These are phyloP conservation scores for Naso thynnoides DNA, from an alignment of 2,797 vertebrate species.

Conservation along the genomic window DNA sequence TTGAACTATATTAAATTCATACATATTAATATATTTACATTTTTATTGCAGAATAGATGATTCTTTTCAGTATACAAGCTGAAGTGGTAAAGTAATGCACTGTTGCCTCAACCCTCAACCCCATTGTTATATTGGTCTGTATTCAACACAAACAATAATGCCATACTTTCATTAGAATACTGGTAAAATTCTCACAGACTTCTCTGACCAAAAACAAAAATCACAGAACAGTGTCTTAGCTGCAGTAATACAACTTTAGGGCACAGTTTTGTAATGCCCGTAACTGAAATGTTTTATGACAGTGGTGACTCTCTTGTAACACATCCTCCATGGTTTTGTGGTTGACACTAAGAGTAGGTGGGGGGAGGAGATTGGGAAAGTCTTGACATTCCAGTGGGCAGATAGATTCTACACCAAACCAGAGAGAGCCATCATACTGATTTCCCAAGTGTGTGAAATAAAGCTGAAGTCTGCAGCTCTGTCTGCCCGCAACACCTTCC, in stretches of 20 bases:
- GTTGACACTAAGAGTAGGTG: constrained; percentile 30
- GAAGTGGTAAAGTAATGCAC: no score
- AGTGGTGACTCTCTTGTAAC: background rate
- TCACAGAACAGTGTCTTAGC: background rate
- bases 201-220: background rate
- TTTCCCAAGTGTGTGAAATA: constrained; percentile 10
- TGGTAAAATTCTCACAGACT: constrained; percentile 6
- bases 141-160: constrained; percentile 4
- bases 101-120: no score
- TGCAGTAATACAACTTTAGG: background rate
- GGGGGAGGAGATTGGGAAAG: constrained; percentile 42
- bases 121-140: no score
- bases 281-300: constrained; percentile 16
- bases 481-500: background rate
- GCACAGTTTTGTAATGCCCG: background rate
- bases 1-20: no score
- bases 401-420: constrained; percentile 42
- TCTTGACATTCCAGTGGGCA: constrained; percentile 63
- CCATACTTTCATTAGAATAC: background rate
- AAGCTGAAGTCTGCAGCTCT: constrained; percentile 2
- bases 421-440: constrained; percentile 17
- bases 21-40: no score
- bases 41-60: no score
- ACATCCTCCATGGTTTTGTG: constrained; percentile 26
- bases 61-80: no score